A percentile compares a stretch with the other conserved stretches of the same genome.
These are phyloP conservation scores for Notothenia rossii DNA, from an alignment of 2,113 vertebrate genomes.

Conservation along the genomic window DNA sequence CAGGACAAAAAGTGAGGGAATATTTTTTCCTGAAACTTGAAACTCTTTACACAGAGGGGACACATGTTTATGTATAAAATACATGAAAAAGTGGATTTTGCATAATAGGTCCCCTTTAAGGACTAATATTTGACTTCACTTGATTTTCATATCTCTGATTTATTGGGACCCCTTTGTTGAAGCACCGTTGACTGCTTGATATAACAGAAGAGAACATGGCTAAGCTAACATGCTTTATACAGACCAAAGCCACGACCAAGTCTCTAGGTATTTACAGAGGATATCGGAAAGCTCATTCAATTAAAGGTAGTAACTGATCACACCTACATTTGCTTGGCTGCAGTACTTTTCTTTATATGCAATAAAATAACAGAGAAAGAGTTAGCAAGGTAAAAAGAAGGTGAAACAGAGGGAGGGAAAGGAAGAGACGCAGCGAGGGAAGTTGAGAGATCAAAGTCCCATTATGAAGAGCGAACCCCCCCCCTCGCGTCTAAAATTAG, in stretches of 20 bases:
- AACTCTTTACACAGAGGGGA: too few relatives aligned
- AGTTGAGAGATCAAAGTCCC: constrained; percentile 33
- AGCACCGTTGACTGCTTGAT: constrained; percentile 19
- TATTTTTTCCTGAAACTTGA: too few relatives aligned
- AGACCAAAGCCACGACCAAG: constrained; percentile 4
- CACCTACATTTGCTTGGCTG: constrained; percentile 37
- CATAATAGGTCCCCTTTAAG: neutral
- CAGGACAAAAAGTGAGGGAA: too few relatives aligned
- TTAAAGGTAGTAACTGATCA: constrained; percentile 34
- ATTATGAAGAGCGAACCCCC: constrained; percentile 58
- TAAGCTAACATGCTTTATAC: neutral
- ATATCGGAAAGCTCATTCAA: constrained; percentile 38
- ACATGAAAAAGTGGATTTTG: too few relatives aligned
- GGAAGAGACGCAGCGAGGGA: constrained; percentile 8
- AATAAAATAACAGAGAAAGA: constrained; percentile 39
- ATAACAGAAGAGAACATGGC: constrained; percentile 8
- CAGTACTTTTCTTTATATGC: constrained; percentile 31
- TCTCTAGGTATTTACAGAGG: constrained; percentile 4
- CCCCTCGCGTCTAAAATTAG: constrained; percentile 66
- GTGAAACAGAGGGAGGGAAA: constrained; percentile 10
- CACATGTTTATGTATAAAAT: too few relatives aligned
- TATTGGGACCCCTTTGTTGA: constrained; percentile 38
- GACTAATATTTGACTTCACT: constrained; percentile 29
- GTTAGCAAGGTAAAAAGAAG: constrained; percentile 15
- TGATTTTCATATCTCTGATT: constrained; percentile 28